phyloP scores from a whole-genome alignment of 2,888 invertebrate species.

The Galerucella nymphaeae region DNA sequence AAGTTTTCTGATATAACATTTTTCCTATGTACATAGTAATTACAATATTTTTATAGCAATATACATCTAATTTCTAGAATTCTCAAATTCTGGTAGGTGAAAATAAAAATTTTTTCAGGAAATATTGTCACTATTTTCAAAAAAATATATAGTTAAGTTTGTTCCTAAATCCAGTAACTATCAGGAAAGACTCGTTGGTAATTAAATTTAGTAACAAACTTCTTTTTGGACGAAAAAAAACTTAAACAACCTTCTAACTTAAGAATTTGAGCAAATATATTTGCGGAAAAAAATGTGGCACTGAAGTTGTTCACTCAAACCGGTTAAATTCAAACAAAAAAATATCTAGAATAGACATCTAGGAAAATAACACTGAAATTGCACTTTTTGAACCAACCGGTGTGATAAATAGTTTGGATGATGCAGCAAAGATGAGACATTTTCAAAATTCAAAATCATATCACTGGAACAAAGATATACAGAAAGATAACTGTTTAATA shows the following conservation, averaged over 20 bases:
- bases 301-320: conserved; percentile 18
- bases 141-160: conserved; percentile 38
- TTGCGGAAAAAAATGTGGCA: conserved; percentile 27
- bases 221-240: conserved; percentile 15
- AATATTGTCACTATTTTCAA: conserved; percentile 42
- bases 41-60: conserved; percentile 57
- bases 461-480: no score
- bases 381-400: conserved; percentile 15
- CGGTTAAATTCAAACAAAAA: conserved; percentile 11
- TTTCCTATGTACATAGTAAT: conserved; percentile 61
- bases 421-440: conserved; percentile 3
- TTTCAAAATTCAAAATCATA: no score
- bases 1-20: conserved; percentile 58
- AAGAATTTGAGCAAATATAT: conserved; percentile 26
- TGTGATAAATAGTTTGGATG: conserved; percentile 13
- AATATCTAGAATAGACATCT: conserved; percentile 8
- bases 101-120: conserved; percentile 40
- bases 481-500: no score
- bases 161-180: conserved; percentile 5
- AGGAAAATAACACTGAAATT: conserved; percentile 17
- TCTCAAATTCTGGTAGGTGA: conserved; percentile 42
- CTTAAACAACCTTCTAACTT: conserved; percentile 22
- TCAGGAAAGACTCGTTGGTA: not conserved
- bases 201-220: conserved; percentile 4
- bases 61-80: conserved; percentile 50